phyloP scores from a whole-genome alignment of 2,888 invertebrate genomes.

The Eristalinus sepulchralis region DNA sequence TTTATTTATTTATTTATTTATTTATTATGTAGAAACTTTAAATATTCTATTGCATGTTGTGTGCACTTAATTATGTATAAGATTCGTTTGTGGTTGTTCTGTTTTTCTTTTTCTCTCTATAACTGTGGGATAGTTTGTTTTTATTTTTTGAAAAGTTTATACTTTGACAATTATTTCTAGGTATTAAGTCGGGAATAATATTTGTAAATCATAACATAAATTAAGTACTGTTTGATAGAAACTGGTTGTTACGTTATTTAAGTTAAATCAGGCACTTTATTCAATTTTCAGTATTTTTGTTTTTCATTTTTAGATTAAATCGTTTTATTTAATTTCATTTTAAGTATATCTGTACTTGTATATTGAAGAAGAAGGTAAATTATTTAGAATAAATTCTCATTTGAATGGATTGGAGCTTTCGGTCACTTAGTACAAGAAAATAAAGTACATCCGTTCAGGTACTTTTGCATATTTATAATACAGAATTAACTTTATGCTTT shows the following conservation, averaged over 20 bases:
- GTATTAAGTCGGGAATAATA: constrained; percentile 4
- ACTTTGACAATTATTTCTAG: constrained; percentile 41
- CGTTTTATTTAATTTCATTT: constrained; percentile 41
- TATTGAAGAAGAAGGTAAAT: constrained; percentile 11
- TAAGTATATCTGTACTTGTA: constrained; percentile 21
- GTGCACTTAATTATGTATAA: constrained; percentile 52
- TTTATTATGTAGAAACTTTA: constrained; percentile 49
- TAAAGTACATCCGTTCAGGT: constrained; percentile 28
- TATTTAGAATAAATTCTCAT: constrained; percentile 36
- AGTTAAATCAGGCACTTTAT: constrained; percentile 69
- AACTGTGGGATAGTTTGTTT: constrained; percentile 8
- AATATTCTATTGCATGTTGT: constrained; percentile 60
- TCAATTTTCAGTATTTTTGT: constrained; percentile 28
- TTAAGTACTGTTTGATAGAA: constrained; percentile 37
- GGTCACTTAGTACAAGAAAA: constrained; percentile 16
- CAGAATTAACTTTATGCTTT: neutral
- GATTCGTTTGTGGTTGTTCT: constrained; percentile 45
- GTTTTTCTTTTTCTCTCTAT: constrained; percentile 18
- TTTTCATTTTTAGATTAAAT: constrained; percentile 24
- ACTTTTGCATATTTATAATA: constrained; percentile 11
- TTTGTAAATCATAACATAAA: constrained; percentile 26
- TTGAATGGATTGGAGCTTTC: constrained; percentile 37
- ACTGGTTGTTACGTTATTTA: constrained; percentile 42
- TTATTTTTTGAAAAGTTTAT: constrained; percentile 45
- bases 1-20: constrained; percentile 50